Evolutionary conservation across 2,113 vertebrate species (phyloP), one percentile per base, ranked within the genome.

Genomic region (Nothobranchius furzeri): DNA sequence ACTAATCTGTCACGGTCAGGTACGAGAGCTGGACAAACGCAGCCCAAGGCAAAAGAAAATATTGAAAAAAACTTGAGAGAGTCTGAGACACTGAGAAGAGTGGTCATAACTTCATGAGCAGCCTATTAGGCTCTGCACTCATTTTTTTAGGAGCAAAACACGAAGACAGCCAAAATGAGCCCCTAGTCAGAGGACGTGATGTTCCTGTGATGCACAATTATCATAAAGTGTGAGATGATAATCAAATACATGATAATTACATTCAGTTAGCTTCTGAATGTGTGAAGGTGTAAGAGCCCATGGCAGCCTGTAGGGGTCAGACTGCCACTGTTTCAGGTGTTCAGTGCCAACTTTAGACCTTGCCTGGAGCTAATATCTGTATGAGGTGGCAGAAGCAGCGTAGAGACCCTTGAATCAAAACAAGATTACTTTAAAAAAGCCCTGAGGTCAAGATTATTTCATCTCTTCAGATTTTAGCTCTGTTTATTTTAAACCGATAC

Each of bases 281-380:
- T 47, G 46, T 73, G 56, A 24, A 51, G 9, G 25, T 73, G 73
- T 35, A 60, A 20, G 13, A 81, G 54, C 71, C 49, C 13, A 9
- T 56, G 60, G 50, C 25, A 57, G 81, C 73, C 87, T 87, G 75
- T 80, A 91, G 91, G 85, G 85, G 91, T 82, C 89, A 84, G 81
- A 59, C 77, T 89, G 37, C 53, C 76, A 54, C 82, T 3, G 50
- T 71, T 59, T 75, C 65, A 55, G 30, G 13, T 45, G 56, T 36
- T 64, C 67, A 20, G 20, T 20, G 20, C 20, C 20, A 60, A 57
- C 25, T 4, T 54, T 7, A 65, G 58, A 72, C 65, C 62, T 83
- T 69, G 66, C 62, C 73, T 65, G 37, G 5, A 64, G 59, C 57
- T 30, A 47, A 12, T 43, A 43, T 68, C 69, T 68, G 52, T 49